A percentile compares a stretch with the other conserved stretches of the same genome.
These are phyloP conservation scores for Enteromius radiatus DNA, from an alignment of 2,797 vertebrate species.

Conservation along the genomic window DNA sequence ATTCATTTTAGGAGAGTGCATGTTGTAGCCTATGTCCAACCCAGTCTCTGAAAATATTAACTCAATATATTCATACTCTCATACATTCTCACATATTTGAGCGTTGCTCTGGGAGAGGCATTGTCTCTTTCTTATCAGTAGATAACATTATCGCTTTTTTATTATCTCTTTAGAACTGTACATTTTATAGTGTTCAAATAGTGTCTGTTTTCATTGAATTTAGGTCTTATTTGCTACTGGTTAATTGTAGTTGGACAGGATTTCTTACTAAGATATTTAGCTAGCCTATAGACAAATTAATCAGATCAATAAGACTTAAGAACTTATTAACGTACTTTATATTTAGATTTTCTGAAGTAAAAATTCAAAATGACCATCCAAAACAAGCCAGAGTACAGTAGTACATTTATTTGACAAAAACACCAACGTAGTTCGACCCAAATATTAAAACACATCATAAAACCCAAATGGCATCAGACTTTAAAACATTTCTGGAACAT, in stretches of 20 bases:
- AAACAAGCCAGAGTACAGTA: not conserved
- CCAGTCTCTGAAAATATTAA: not conserved
- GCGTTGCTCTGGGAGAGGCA: not conserved
- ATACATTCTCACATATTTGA: not conserved
- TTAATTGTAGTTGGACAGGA: not conserved
- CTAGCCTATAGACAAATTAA: not conserved
- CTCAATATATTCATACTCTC: not conserved
- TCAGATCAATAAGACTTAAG: not conserved
- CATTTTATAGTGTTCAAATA: conserved; percentile 13
- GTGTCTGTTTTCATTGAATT: conserved; percentile 13
- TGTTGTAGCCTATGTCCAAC: not conserved
- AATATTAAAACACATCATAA: not conserved
- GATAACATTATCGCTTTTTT: conserved; percentile 15
- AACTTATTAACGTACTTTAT: not conserved
- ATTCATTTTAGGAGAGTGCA: not conserved
- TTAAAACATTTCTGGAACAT: not conserved
- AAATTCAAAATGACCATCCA: not conserved
- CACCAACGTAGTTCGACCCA: not conserved
- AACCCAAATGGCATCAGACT: not conserved
- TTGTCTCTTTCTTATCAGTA: conserved; percentile 14
- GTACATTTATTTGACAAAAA: not conserved
- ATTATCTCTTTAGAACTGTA: not conserved
- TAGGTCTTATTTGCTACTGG: conserved; percentile 9
- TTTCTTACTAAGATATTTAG: not conserved
- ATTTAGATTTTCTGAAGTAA: not conserved